Percentiles rank a stretch among this genome's conserved stretches.
phyloP scores from a whole-genome alignment of 2,113 vertebrate genomes.

The Cynocephalus volans region DNA sequence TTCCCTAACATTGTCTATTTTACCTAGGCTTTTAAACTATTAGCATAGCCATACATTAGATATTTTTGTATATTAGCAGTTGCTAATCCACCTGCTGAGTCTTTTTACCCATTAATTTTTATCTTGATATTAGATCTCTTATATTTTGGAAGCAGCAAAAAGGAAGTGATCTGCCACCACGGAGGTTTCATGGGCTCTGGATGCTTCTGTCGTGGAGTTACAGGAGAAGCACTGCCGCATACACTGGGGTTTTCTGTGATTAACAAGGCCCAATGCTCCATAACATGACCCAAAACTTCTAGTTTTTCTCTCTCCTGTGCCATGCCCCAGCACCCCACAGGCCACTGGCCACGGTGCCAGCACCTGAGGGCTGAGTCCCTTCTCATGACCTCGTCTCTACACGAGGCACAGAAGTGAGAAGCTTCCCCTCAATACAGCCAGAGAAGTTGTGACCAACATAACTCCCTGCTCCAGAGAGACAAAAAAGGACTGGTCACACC shows the following conservation, averaged over 20 bases:
- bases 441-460: conserved; percentile 69
- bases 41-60: neutral
- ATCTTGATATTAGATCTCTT: neutral
- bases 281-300: accelerated
- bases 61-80: neutral
- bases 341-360: conserved; percentile 40
- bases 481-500: neutral
- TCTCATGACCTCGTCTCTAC: conserved; percentile 77
- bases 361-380: conserved; percentile 80
- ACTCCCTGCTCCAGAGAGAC: conserved; percentile 65
- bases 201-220: neutral
- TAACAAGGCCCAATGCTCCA: neutral
- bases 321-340: neutral
- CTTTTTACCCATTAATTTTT: neutral
- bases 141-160: neutral
- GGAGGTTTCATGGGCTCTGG: neutral
- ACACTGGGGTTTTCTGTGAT: neutral
- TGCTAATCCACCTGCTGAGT: neutral
- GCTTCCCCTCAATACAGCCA: conserved; percentile 75
- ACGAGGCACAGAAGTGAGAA: conserved; percentile 81
- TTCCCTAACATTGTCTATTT: neutral
- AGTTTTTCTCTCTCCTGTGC: neutral
- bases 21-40: neutral
- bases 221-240: neutral
- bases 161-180: no score